Conservation (phyloP, 2,113 vertebrate genomes). For the Chloroceryle aenea region DNA sequence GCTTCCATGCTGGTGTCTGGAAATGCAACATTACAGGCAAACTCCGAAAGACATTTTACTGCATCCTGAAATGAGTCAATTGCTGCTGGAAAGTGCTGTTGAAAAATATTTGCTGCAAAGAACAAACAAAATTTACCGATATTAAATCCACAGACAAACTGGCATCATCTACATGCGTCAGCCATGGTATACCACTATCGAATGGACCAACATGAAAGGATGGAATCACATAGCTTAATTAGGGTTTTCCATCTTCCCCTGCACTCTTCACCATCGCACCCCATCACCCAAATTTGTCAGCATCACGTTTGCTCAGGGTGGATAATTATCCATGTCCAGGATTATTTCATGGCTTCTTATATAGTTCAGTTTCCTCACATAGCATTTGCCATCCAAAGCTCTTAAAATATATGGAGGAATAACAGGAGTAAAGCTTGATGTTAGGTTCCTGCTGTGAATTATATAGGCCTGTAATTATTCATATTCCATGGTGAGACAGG, state of each 20-base stretch:
- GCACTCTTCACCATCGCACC: background rate
- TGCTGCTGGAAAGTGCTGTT: conserved; percentile 93
- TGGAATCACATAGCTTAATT: background rate
- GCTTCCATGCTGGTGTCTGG: conserved; percentile 98
- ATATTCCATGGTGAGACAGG: background rate
- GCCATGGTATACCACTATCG: accelerated
- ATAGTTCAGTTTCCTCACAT: background rate
- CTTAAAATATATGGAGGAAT: background rate
- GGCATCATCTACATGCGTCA: background rate
- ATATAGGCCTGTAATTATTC: background rate
- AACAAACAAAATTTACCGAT: background rate
- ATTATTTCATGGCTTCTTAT: background rate
- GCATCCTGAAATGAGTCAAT: conserved; percentile 98
- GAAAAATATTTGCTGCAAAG: conserved; percentile 88
- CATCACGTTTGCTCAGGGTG: background rate
- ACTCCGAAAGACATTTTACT: conserved; percentile 96
- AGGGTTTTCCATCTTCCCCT: background rate
- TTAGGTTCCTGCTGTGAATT: background rate
- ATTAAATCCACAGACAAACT: background rate
- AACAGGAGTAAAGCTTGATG: background rate
- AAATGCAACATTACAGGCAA: conserved; percentile 95
- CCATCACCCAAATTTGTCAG: background rate
- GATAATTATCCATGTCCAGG: background rate
- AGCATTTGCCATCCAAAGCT: background rate
- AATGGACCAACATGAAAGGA: background rate